Percentiles rank a stretch among this genome's conserved stretches.
Conservation (phyloP, 2,797 vertebrate species). For the Leuciscus waleckii region DNA sequence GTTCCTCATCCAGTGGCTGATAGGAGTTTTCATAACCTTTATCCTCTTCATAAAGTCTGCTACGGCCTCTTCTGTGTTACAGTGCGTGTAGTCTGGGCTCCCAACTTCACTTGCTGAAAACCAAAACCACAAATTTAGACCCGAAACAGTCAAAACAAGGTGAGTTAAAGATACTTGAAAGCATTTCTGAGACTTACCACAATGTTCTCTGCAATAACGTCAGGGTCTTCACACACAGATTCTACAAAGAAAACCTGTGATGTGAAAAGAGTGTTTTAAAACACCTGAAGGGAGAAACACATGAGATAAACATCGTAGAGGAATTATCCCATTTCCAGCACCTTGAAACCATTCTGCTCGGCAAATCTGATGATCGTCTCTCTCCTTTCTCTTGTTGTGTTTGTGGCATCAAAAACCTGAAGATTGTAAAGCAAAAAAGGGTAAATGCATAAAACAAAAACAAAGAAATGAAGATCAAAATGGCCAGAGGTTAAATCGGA, state of each 20-base stretch:
- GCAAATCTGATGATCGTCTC: conserved; percentile 93
- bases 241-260: conserved; percentile 95
- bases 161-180: neutral
- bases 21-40: conserved; percentile 95
- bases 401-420: conserved; percentile 98
- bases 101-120: conserved; percentile 94
- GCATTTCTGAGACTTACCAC: conserved; percentile 82
- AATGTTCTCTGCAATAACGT: conserved; percentile 96
- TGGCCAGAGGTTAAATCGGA: neutral
- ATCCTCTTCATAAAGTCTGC: conserved; percentile 98
- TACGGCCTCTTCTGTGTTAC: conserved; percentile 91
- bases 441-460: neutral
- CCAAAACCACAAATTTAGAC: neutral
- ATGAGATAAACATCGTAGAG: neutral
- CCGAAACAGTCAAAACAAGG: neutral
- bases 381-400: conserved; percentile 95
- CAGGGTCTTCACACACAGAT: conserved; percentile 97
- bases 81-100: conserved; percentile 96
- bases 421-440: neutral
- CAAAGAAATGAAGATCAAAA: neutral
- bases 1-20: conserved; percentile 89
- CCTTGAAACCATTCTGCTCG: conserved; percentile 97
- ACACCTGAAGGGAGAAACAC: neutral
- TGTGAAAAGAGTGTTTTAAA: neutral
- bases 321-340: conserved; percentile 60